Evolutionary conservation across 2,113 vertebrate genomes (phyloP).

Genomic region (Catharus minimus): DNA sequence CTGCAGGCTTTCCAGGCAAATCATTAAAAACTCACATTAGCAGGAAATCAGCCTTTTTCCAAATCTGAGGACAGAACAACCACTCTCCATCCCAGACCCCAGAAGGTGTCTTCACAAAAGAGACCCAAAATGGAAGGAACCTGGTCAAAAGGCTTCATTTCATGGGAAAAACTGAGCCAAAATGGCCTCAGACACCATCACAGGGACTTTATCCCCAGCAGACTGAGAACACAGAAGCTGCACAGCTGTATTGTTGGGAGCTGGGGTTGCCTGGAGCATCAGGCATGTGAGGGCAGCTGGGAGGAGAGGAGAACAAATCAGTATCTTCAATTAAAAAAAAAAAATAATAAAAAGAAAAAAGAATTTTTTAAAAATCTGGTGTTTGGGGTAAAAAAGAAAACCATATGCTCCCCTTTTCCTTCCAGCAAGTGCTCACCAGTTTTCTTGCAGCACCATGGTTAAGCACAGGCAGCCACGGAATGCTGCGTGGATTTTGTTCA

Average conservation of each 20-base stretch:
- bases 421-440: background rate
- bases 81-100: background rate
- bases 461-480: background rate
- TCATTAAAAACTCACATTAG: background rate
- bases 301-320: background rate
- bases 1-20: background rate
- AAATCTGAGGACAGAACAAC: background rate
- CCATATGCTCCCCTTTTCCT: background rate
- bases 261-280: background rate
- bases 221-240: background rate
- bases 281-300: background rate
- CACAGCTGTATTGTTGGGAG: background rate
- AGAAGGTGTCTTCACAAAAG: background rate
- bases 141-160: background rate
- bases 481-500: fast-evolving
- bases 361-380: background rate
- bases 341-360: background rate
- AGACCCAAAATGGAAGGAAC: background rate
- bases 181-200: background rate
- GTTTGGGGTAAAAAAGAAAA: background rate
- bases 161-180: background rate
- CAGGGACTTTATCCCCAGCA: background rate
- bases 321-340: background rate
- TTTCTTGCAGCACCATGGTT: background rate
- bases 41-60: background rate